Conservation (phyloP, 2,113 vertebrate genomes). For the Thomomys bottae region DNA sequence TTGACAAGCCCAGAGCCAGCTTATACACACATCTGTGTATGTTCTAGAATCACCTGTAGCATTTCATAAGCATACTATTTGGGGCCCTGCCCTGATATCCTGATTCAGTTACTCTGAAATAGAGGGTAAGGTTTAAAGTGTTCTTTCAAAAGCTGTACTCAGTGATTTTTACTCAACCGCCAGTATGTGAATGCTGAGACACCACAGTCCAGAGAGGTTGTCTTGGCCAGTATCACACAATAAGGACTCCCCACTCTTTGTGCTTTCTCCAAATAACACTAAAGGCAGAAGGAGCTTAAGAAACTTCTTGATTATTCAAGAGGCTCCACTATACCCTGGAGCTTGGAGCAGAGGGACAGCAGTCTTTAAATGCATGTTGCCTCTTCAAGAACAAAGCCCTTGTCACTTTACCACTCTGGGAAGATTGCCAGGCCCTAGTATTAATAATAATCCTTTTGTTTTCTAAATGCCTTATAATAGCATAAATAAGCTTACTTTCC, state of each 20-base stretch:
- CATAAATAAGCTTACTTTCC: conserved; percentile 81
- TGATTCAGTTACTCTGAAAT: too few relatives aligned
- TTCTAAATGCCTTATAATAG: conserved; percentile 83
- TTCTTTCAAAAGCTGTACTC: not conserved
- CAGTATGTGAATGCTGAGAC: not conserved
- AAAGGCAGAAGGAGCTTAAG: not conserved
- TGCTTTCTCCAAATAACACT: not conserved
- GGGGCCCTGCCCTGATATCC: too few relatives aligned
- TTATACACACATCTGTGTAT: too few relatives aligned
- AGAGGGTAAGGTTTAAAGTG: too few relatives aligned
- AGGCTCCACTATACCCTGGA: not conserved
- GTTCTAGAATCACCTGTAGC: not conserved
- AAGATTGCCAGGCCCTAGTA: conserved; percentile 82
- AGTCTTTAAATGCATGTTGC: conserved; percentile 46
- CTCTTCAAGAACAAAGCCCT: conserved; percentile 75
- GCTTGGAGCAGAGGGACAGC: conserved; percentile 15
- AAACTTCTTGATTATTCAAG: conserved; percentile 37
- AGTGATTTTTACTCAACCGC: not conserved
- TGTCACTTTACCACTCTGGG: conserved; percentile 80
- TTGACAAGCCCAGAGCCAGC: not conserved
- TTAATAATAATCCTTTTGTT: conserved; percentile 86
- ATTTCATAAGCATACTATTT: not conserved
- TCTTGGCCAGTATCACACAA: not conserved
- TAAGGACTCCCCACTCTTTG: not conserved
- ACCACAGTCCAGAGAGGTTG: not conserved